Percentiles rank a stretch among this genome's conserved stretches.
Evolutionary conservation across 2,113 vertebrate species (phyloP).

Genomic region (Platichthys flesus): DNA sequence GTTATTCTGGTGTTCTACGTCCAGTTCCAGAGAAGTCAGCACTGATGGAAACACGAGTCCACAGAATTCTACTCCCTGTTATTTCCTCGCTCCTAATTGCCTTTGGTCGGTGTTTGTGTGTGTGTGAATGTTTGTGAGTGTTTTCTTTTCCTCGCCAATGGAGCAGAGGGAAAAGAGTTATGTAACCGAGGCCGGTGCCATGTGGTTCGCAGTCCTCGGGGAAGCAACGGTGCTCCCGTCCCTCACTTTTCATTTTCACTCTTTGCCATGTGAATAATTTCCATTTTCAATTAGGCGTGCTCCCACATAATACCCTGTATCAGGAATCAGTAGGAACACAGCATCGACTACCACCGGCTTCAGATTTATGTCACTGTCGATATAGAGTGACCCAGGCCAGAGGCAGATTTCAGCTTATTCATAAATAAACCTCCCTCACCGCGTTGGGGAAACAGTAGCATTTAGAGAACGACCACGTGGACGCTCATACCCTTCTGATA

Average conservation of each 20-base stretch:
- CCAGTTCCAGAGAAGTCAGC: constrained; percentile 50
- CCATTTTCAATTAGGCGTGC: constrained; percentile 63
- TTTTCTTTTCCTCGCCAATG: constrained; percentile 42
- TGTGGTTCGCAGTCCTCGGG: constrained; percentile 51
- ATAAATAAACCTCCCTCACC: constrained; percentile 40
- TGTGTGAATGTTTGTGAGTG: constrained; percentile 28
- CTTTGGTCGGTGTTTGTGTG: constrained; percentile 51
- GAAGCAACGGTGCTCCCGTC: constrained; percentile 35
- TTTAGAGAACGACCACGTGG: constrained; percentile 43
- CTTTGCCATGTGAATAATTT: constrained; percentile 65
- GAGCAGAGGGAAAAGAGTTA: constrained; percentile 70
- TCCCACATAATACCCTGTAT: constrained; percentile 11
- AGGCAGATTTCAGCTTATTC: constrained; percentile 28
- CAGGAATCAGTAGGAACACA: not conserved
- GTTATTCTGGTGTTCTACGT: constrained; percentile 66
- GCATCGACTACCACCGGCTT: not conserved
- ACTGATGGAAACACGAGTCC: constrained; percentile 65
- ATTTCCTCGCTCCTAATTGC: constrained; percentile 75
- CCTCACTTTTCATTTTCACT: constrained; percentile 55
- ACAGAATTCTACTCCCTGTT: constrained; percentile 57
- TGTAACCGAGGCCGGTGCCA: constrained; percentile 66
- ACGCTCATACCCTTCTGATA: constrained; percentile 40
- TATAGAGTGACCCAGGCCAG: not conserved
- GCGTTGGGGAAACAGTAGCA: constrained; percentile 33
- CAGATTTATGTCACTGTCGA: constrained; percentile 40